Evolutionary conservation across 2,888 invertebrate species (phyloP), one percentile per base, ranked within the genome.

Genomic region (Drosophila silvestris): DNA sequence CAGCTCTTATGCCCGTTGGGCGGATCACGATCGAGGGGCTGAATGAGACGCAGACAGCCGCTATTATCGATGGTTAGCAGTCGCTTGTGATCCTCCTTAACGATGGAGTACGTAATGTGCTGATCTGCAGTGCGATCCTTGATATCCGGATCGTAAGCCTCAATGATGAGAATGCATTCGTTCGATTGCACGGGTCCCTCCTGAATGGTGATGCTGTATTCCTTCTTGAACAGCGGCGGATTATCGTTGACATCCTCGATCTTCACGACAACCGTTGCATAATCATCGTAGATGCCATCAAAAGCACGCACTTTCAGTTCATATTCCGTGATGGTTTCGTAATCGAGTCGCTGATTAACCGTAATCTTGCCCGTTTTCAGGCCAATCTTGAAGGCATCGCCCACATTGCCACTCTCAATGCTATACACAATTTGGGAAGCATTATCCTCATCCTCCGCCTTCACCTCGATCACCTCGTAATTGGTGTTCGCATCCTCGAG

Each of bases 191-290:
- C 60, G 60, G 94, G 95, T 91, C 98, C 97, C 91, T 97, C 97
- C 57, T 95, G 94, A 70, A 97, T 97, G 1, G 95, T 96, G 59
- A 96, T 96, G 62, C 96, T 96, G 85, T 96, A 96, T 59, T 96
- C 95, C 60, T 96, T 96, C 57, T 95, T 93, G 91, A 99, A 99
- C 2, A 96, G 95, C 0, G 99, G 99, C 0, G 96, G 96, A 93
- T 98, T 98, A 92, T 99, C 99, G 91, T 99, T 99, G 54, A 98
- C 96, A 92, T 99, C 97, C 82, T 96, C 96, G 62, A 98, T 96
- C 82, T 96, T 96, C 58, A 99, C 97, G 59, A 96, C 95, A 0
- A 99, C 98, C 82, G 95, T 96, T 0, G 98, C 96, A 66, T 96
- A 96, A 90, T 97, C 98, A 79, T 97, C 96, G 92, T 95, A 97